phyloP scores from a whole-genome alignment of 2,113 vertebrate species.

The Gymnobelideus leadbeateri region DNA sequence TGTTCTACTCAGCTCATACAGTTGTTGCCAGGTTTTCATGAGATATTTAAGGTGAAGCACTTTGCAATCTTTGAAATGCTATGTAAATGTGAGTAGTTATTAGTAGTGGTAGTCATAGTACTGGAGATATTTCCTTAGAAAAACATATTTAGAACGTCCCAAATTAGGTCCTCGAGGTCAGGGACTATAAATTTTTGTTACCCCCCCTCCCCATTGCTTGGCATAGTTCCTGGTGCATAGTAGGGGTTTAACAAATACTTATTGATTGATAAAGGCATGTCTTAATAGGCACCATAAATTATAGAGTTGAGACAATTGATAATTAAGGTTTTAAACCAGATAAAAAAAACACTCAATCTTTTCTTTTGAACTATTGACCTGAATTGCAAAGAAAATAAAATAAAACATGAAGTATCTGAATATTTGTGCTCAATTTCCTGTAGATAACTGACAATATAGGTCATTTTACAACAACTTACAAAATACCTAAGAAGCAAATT shows the following conservation, averaged over 20 bases:
- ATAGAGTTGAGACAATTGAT: neutral
- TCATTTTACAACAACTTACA: neutral
- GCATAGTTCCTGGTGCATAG: neutral
- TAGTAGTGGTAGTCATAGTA: neutral
- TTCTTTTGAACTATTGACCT: neutral
- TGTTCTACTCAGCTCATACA: neutral
- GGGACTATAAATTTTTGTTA: neutral
- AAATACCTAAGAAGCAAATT: conserved; percentile 32
- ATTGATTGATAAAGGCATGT: neutral
- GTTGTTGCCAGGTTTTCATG: neutral
- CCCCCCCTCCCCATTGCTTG: neutral
- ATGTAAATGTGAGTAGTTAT: neutral
- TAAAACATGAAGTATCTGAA: conserved; percentile 6
- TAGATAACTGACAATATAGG: neutral
- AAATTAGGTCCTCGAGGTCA: neutral
- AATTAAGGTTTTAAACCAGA: neutral
- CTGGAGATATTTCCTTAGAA: neutral
- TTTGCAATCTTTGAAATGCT: neutral
- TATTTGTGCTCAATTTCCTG: conserved; percentile 11
- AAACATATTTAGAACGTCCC: neutral
- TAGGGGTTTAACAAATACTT: neutral
- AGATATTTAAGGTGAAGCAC: neutral
- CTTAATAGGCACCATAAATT: neutral
- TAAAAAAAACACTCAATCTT: neutral
- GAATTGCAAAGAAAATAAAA: neutral